These are phyloP conservation scores for Hoplostethus atlanticus DNA, from an alignment of 2,797 vertebrate species.

Conservation along the genomic window DNA sequence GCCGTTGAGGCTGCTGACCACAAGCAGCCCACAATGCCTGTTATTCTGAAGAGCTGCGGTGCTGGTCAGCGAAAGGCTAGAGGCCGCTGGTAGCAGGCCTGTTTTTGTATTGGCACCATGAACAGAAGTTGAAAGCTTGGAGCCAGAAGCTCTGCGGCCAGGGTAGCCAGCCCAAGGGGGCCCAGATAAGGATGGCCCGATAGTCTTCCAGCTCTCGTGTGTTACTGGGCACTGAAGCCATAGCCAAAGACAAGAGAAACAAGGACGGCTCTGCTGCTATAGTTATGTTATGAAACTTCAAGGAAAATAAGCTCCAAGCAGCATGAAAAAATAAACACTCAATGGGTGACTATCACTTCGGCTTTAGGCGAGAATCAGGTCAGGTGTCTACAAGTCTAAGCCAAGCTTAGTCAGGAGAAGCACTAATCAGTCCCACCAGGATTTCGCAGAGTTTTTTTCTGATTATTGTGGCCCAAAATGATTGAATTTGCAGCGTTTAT, in stretches of 20 bases:
- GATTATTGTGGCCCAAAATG: no score
- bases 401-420: no score
- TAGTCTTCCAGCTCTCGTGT: constrained; percentile 2
- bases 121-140: constrained; percentile 23
- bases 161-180: background rate
- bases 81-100: constrained; percentile 16
- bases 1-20: constrained; percentile 49
- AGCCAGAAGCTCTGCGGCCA: background rate
- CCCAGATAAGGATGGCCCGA: constrained; percentile 25
- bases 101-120: constrained; percentile 49
- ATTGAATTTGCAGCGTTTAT: no score
- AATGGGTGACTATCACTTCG: background rate
- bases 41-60: constrained; percentile 53
- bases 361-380: background rate
- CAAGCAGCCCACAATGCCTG: constrained; percentile 38
- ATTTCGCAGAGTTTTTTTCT: no score
- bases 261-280: no score
- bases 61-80: constrained; percentile 20
- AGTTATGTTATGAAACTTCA: no score
- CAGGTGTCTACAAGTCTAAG: background rate
- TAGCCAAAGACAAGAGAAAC: constrained; percentile 5
- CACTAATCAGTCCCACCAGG: no score
- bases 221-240: background rate
- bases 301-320: no score
- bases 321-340: constrained; percentile 27